A percentile compares a stretch with the other conserved stretches of the same genome.
Conservation (phyloP, 35 echinoderm and acorn worm species). For the Apostichopus californicus region DNA sequence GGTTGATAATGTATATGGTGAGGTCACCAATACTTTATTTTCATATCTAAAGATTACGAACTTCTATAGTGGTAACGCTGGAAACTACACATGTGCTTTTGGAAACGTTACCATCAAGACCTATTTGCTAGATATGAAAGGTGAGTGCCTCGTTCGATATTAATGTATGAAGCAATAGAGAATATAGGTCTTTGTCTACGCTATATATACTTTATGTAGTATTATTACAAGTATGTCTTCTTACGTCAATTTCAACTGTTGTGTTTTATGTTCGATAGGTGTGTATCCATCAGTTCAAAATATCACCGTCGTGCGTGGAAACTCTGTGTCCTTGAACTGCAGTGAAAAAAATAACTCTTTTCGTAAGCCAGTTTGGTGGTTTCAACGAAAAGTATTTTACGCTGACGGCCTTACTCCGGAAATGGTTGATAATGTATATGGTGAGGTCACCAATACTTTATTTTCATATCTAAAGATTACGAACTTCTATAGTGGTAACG, state of each 20-base stretch:
- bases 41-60: conserved; percentile 8
- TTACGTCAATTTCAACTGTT: no score
- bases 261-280: not conserved
- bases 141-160: no score
- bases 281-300: not conserved
- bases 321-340: not conserved
- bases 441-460: not conserved
- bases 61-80: not conserved
- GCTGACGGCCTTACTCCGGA: not conserved
- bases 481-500: no score
- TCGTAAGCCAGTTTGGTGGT: conserved; percentile 10
- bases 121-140: no score
- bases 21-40: not conserved
- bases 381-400: not conserved
- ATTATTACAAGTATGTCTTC: no score
- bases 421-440: not conserved
- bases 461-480: conserved; percentile 11
- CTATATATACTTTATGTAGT: no score
- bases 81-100: conserved; percentile 22
- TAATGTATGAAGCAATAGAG: no score
- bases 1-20: not conserved
- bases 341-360: not conserved
- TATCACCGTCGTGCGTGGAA: not conserved
- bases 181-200: no score
- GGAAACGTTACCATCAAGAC: not conserved